Conservation (phyloP, 2,797 vertebrate species). For the Orestias chungarensis region DNA sequence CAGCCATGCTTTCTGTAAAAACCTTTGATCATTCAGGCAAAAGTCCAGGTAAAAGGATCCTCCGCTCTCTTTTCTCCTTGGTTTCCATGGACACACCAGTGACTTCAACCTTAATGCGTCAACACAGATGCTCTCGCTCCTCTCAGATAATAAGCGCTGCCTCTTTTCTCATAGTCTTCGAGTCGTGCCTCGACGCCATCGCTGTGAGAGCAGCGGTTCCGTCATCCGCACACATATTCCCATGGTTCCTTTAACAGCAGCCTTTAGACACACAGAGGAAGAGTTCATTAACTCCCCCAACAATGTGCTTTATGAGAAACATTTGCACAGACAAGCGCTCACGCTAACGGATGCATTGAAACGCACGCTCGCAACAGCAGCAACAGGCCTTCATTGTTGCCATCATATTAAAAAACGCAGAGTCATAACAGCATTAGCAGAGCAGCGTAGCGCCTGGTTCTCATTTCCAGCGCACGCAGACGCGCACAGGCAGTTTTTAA, state of each 20-base stretch:
- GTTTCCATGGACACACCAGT: conserved; percentile 66
- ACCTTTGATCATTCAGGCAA: conserved; percentile 59
- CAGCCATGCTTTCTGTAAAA: conserved; percentile 14
- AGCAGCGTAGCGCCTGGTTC: conserved; percentile 67
- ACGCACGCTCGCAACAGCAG: conserved; percentile 48
- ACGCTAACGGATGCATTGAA: conserved; percentile 51
- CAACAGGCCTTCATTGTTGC: conserved; percentile 76
- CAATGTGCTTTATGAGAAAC: conserved; percentile 75
- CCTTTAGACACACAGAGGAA: conserved; percentile 70
- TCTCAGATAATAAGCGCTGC: conserved; percentile 26
- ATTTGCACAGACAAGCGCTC: conserved; percentile 51
- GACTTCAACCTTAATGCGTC: conserved; percentile 41
- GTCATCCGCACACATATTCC: conserved; percentile 55
- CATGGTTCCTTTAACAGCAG: conserved; percentile 67
- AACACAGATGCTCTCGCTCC: conserved; percentile 26
- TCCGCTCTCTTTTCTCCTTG: conserved; percentile 41
- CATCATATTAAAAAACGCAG: conserved; percentile 75
- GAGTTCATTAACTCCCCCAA: conserved; percentile 69
- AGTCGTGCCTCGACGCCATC: conserved; percentile 9
- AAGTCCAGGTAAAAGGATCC: conserved; percentile 57
- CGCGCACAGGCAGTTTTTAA: conserved; percentile 62
- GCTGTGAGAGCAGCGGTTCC: conserved; percentile 13
- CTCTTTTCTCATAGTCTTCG: conserved; percentile 27
- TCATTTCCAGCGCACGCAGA: conserved; percentile 66
- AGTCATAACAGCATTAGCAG: conserved; percentile 71